Evolutionary conservation across 2,888 invertebrate genomes (phyloP).

Genomic region (Thymelicus acteon): DNA sequence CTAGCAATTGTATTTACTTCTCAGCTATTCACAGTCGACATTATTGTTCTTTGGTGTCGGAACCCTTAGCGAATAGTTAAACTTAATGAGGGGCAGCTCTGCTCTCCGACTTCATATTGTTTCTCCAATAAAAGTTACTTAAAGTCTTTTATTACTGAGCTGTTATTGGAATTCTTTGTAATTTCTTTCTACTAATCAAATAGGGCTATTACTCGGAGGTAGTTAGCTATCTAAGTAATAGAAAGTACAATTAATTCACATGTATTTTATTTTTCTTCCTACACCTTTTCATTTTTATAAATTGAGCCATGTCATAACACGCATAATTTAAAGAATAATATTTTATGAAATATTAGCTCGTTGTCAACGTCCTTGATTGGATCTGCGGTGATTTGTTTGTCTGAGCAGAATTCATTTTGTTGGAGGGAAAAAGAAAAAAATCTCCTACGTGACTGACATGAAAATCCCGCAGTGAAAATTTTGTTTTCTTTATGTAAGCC

Average conservation of each 20-base stretch:
- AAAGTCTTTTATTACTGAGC: conserved; percentile 30
- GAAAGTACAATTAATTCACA: background rate
- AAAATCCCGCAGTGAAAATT: conserved; percentile 64
- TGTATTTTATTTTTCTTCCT: too few relatives aligned
- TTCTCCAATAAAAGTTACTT: conserved; percentile 43
- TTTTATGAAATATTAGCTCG: conserved; percentile 26
- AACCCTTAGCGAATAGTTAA: conserved; percentile 66
- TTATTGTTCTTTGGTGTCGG: conserved; percentile 33
- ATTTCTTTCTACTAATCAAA: conserved; percentile 15
- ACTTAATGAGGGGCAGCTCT: conserved; percentile 61
- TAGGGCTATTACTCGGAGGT: conserved; percentile 5
- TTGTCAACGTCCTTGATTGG: conserved; percentile 60
- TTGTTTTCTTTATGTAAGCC: conserved; percentile 66
- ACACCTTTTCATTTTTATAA: too few relatives aligned
- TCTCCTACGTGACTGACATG: conserved; percentile 71
- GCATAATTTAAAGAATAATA: background rate
- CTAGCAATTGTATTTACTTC: conserved; percentile 5
- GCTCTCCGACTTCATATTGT: conserved; percentile 53
- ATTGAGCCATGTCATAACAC: too few relatives aligned
- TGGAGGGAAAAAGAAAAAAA: conserved; percentile 48
- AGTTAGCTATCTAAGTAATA: background rate
- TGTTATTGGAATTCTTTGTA: conserved; percentile 43
- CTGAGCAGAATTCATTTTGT: conserved; percentile 64
- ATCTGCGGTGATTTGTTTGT: conserved; percentile 70
- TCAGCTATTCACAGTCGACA: conserved; percentile 2